Evolutionary conservation across 2,797 vertebrate species (phyloP).

Genomic region (Aplochiton taeniatus): DNA sequence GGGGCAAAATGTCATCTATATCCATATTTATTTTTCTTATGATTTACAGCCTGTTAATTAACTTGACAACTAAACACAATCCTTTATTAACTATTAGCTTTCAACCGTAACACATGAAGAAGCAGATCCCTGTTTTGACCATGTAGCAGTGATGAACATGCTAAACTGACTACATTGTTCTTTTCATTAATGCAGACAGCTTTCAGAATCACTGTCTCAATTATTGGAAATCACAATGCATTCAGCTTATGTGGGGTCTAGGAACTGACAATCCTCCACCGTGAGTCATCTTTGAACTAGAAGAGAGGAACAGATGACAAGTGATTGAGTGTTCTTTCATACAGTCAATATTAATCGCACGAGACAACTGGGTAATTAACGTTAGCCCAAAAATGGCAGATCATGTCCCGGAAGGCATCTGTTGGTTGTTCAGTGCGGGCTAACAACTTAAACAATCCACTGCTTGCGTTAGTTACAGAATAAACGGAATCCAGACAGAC

Average conservation of each 20-base stretch:
- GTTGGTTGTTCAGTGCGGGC: too few species aligned
- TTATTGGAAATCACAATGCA: constrained; percentile 99
- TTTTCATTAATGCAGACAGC: constrained; percentile 99
- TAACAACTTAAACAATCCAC: too few species aligned
- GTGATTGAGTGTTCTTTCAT: too few species aligned
- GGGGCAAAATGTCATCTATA: constrained; percentile 85
- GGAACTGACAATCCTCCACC: constrained; percentile 83
- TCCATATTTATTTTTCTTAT: constrained; percentile 82
- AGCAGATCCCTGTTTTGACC: constrained; percentile 79
- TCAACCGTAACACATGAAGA: constrained; percentile 79
- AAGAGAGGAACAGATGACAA: constrained; percentile 43
- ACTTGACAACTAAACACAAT: too few species aligned
- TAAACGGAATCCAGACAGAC: too few species aligned
- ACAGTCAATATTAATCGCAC: too few species aligned
- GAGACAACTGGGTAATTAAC: too few species aligned
- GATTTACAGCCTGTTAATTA: constrained; percentile 40
- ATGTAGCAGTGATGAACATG: constrained; percentile 90
- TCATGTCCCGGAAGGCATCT: too few species aligned
- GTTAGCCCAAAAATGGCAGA: too few species aligned
- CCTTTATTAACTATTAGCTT: constrained; percentile 24
- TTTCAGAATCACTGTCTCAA: constrained; percentile 99
- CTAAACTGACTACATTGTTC: constrained; percentile 99
- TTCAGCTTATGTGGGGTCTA: constrained; percentile 95
- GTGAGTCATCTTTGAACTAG: constrained; percentile 71
- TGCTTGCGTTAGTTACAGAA: too few species aligned